Evolutionary conservation across 2,797 vertebrate genomes (phyloP).

Genomic region (Orestias chungarensis): DNA sequence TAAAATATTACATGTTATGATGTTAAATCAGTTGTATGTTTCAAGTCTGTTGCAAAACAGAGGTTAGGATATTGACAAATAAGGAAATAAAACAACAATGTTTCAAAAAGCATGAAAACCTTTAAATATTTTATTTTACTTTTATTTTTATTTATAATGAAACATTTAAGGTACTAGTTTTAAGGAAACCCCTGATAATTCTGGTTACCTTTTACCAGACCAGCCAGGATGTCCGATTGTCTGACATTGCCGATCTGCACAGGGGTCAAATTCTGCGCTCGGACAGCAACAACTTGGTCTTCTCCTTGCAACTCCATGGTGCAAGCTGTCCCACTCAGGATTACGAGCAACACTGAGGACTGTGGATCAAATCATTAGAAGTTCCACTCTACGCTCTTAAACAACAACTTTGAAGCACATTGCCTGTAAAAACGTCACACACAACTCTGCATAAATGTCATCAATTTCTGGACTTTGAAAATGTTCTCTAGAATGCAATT

Average conservation of each 20-base stretch:
- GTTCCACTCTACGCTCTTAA: not conserved
- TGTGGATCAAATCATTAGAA: conserved; percentile 58
- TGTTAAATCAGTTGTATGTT: no score
- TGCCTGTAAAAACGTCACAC: not conserved
- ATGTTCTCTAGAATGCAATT: not conserved
- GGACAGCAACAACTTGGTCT: conserved; percentile 84
- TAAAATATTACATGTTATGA: not conserved
- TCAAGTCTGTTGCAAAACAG: no score
- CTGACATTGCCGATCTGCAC: conserved; percentile 86
- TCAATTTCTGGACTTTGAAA: not conserved
- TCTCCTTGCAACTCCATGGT: conserved; percentile 84
- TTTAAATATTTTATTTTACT: no score
- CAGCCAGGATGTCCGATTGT: conserved; percentile 83
- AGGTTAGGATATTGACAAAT: not conserved
- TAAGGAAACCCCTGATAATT: not conserved
- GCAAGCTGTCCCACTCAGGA: conserved; percentile 82
- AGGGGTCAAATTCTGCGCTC: conserved; percentile 79
- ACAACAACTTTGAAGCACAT: not conserved
- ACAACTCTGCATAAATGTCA: not conserved
- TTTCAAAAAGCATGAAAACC: no score
- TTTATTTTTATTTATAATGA: no score
- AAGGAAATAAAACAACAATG: not conserved
- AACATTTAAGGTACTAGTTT: not conserved
- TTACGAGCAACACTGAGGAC: conserved; percentile 88
- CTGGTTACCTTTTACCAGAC: conserved; percentile 71